Conservation (phyloP, 2,797 vertebrate species). For the Danio kyathit region DNA sequence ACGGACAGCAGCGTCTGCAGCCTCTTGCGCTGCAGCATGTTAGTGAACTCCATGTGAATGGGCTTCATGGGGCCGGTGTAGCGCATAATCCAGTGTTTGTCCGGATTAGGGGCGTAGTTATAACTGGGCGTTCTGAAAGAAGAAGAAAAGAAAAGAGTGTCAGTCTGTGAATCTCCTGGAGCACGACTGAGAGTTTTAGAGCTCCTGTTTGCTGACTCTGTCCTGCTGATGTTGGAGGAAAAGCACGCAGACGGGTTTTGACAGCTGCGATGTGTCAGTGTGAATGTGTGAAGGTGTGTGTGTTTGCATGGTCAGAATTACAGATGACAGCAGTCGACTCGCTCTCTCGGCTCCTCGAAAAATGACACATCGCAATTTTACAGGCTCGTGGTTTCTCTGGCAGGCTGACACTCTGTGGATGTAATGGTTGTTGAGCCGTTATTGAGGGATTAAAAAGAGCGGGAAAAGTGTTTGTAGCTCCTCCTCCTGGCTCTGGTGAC, state of each 20-base stretch:
- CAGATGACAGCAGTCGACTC: constrained; percentile 13
- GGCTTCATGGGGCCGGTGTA: constrained; percentile 96
- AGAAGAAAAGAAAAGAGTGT: background rate
- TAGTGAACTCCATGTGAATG: constrained; percentile 98
- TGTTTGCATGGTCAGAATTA: constrained; percentile 26
- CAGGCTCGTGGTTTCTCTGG: constrained; percentile 24
- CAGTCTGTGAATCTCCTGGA: constrained; percentile 20
- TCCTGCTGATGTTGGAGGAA: constrained; percentile 20
- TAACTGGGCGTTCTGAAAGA: constrained; percentile 91
- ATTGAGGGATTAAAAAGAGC: constrained; percentile 6
- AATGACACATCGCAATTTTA: constrained; percentile 23
- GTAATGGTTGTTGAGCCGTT: constrained; percentile 7
- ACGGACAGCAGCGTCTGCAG: constrained; percentile 96
- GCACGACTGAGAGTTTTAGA: constrained; percentile 17
- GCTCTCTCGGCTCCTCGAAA: background rate
- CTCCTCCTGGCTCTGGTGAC: constrained; percentile 21
- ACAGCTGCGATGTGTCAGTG: constrained; percentile 30
- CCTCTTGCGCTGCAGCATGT: constrained; percentile 92
- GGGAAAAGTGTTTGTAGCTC: background rate
- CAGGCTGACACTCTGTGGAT: constrained; percentile 25
- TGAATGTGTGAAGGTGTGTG: constrained; percentile 11
- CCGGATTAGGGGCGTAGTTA: constrained; percentile 94
- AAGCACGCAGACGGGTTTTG: constrained; percentile 28
- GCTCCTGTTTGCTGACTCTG: constrained; percentile 9
- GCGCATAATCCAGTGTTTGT: constrained; percentile 99